phyloP scores from a whole-genome alignment of 2,113 vertebrate species.

The Indri indri region DNA sequence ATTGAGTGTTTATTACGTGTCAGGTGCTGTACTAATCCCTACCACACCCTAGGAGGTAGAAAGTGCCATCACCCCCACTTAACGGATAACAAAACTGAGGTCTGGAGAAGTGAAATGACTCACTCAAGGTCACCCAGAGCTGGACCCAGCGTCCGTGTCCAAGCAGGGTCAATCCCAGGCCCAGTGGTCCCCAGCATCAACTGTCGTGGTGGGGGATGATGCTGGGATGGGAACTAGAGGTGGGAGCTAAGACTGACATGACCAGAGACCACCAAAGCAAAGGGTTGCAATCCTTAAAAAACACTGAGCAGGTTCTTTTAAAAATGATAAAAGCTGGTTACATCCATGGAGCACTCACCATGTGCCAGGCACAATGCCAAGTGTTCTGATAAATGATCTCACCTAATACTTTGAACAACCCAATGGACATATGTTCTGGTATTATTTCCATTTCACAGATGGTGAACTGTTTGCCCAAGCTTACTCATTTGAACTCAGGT shows the following conservation, averaged over 20 bases:
- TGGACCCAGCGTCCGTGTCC: background rate
- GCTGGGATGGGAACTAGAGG: background rate
- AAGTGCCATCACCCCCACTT: background rate
- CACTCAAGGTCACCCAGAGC: background rate
- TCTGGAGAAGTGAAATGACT: background rate
- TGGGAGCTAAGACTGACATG: background rate
- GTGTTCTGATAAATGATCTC: background rate
- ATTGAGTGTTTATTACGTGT: background rate
- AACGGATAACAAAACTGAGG: background rate
- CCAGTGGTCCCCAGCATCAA: background rate
- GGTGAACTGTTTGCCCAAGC: background rate
- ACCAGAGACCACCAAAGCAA: background rate
- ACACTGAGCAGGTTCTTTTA: background rate
- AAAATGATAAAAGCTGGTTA: background rate
- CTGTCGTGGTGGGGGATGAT: fast-evolving
- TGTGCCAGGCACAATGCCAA: too few species aligned
- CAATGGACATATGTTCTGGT: background rate
- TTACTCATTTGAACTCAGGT: background rate
- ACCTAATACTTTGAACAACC: background rate
- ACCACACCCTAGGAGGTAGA: background rate
- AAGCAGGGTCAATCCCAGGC: background rate
- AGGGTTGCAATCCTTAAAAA: background rate
- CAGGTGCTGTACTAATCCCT: background rate
- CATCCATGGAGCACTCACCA: background rate
- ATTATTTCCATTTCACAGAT: background rate